Conservation (phyloP, 2,113 vertebrate genomes). For the Himantopus leucocephalus region DNA sequence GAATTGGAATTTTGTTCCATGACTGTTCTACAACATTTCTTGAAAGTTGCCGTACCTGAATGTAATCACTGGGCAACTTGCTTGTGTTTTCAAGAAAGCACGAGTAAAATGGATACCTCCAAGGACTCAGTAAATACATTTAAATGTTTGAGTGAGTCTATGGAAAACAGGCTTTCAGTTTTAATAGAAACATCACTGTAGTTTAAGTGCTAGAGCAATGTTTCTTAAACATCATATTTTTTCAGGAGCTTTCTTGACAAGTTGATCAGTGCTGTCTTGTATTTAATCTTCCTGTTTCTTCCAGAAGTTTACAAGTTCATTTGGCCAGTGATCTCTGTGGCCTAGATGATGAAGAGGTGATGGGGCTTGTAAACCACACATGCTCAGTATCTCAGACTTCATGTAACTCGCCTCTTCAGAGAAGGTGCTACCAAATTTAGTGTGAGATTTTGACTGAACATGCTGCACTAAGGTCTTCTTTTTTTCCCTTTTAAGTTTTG, state of each 20-base stretch:
- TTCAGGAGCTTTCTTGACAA: not conserved
- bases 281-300: not conserved
- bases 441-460: not conserved
- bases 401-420: not conserved
- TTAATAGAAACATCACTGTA: rapidly evolving
- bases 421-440: not conserved
- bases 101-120: not conserved
- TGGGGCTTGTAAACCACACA: not conserved
- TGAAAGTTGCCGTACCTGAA: not conserved
- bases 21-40: not conserved
- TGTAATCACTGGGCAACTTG: not conserved
- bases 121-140: not conserved
- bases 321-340: not conserved
- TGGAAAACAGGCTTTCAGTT: not conserved
- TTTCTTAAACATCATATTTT: not conserved
- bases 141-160: not conserved
- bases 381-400: not conserved
- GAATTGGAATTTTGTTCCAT: not conserved
- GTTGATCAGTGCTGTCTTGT: not conserved
- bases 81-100: not conserved
- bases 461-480: not conserved
- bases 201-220: not conserved
- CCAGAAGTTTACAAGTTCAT: not conserved
- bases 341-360: not conserved
- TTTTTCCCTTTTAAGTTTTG: not conserved